Evolutionary conservation across 30 jellyfish, hydroid and myxozoan genomes (phyloP).

Genomic region (Hydra vulgaris): DNA sequence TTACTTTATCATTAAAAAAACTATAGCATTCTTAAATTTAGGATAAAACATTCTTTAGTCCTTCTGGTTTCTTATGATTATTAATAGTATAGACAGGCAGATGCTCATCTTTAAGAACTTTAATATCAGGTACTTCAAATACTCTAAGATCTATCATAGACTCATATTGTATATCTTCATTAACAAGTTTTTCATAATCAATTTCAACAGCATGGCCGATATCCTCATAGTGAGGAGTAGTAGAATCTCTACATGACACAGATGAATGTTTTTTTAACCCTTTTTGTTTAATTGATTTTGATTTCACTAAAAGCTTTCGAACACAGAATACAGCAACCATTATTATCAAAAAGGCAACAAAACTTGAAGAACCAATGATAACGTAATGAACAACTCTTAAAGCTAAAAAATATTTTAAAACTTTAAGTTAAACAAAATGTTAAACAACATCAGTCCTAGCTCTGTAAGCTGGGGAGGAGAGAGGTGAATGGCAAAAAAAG

Average conservation of each 20-base stretch:
- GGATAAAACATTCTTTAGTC: no score
- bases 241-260: not conserved
- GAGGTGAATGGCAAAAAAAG: no score
- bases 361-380: not conserved
- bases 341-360: not conserved
- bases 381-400: not conserved
- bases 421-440: no score
- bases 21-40: no score
- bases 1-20: no score
- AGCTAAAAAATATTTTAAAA: not conserved
- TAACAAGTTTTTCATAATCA: constrained; percentile 1
- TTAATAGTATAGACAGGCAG: not conserved
- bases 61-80: not conserved
- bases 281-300: not conserved
- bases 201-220: constrained; percentile 5
- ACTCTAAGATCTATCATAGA: not conserved
- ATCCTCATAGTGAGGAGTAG: not conserved
- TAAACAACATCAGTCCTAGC: no score
- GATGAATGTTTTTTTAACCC: not conserved
- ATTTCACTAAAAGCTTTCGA: not conserved
- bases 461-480: no score
- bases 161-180: constrained; percentile 1
- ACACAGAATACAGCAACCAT: not conserved
- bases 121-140: not conserved
- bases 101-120: not conserved